These are phyloP conservation scores for Acinonyx jubatus DNA, from an alignment of 2,113 vertebrate species.

Conservation along the genomic window DNA sequence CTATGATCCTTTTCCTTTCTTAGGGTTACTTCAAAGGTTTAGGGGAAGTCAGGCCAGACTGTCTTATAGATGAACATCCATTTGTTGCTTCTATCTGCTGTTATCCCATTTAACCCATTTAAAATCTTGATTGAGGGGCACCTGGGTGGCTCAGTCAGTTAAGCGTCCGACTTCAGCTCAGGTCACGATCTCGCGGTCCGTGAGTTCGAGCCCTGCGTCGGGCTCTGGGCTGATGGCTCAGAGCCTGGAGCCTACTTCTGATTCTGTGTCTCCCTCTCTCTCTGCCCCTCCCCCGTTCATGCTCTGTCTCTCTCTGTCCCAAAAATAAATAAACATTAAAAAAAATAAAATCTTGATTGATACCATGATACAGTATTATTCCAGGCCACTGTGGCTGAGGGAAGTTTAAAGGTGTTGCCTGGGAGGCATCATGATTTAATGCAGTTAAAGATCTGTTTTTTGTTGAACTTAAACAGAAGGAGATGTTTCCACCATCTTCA, in stretches of 20 bases:
- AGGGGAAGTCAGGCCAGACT: background rate
- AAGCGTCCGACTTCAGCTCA: no score
- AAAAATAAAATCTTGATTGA: background rate
- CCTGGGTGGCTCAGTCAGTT: no score
- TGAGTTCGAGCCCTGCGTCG: no score
- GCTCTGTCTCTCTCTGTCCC: no score
- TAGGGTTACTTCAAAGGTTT: background rate
- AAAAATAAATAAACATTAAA: no score
- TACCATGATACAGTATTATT: background rate
- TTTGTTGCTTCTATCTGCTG: background rate
- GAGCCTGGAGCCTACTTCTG: no score
- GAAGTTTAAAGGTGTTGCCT: background rate
- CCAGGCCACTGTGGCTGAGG: background rate
- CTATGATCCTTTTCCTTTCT: background rate
- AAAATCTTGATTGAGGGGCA: background rate
- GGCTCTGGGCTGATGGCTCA: no score
- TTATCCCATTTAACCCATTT: background rate
- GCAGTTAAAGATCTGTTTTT: background rate
- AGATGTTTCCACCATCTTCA: background rate
- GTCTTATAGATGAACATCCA: background rate
- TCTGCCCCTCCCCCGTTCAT: no score
- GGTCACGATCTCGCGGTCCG: no score
- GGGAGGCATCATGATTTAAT: background rate
- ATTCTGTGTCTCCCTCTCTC: no score
- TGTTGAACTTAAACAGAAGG: background rate